Conservation (phyloP, 2,797 vertebrate species). For the Peromyscus attwateri region DNA sequence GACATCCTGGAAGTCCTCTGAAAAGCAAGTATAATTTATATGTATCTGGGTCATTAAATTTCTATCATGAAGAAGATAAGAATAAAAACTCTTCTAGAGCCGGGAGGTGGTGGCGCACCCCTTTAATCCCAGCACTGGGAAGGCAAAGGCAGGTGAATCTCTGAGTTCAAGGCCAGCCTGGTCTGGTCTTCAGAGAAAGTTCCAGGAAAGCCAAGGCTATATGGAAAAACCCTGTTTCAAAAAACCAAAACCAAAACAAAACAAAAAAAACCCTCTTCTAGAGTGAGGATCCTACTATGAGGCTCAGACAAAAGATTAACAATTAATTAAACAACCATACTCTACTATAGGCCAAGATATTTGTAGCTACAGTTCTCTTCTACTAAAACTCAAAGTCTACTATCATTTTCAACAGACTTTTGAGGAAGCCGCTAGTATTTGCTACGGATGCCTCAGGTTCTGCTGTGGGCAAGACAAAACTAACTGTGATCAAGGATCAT, state of each 20-base stretch:
- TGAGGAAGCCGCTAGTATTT: conserved; percentile 14
- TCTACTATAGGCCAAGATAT: conserved; percentile 1
- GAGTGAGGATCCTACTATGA: not conserved
- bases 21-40: conserved; percentile 41
- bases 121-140: not conserved
- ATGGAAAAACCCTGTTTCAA: not conserved
- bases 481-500: not conserved
- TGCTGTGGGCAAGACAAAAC: not conserved
- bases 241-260: not conserved
- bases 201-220: not conserved
- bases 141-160: not conserved
- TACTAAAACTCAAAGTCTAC: conserved; percentile 20
- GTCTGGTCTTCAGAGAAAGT: not conserved
- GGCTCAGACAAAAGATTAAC: not conserved
- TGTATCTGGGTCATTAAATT: conserved; percentile 47
- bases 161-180: not conserved
- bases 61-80: conserved; percentile 45
- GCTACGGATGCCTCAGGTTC: not conserved
- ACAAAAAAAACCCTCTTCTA: not conserved
- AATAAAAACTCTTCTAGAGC: not conserved
- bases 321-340: conserved; percentile 4
- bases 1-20: not conserved
- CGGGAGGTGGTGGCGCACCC: no score
- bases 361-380: not conserved
- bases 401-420: not conserved